Evolutionary conservation across 1,140 invertebrate genomes (phyloP), one percentile per base, ranked within the genome.

Genomic region (Parasteatoda tepidariorum): DNA sequence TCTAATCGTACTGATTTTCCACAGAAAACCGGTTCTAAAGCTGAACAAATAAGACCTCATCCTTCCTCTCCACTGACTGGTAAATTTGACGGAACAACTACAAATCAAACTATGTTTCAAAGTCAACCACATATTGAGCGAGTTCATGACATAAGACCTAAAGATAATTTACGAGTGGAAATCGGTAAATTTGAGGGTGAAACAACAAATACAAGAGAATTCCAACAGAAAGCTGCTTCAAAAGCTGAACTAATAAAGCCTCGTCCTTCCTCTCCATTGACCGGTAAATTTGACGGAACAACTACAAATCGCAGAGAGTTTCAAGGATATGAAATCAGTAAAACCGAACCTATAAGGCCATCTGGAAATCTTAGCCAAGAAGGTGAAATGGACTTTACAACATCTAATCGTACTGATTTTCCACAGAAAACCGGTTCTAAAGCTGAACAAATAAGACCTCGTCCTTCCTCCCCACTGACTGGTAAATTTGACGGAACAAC

Each of bases 371-470:
- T 84, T 24, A 30, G 61, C 28, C 73, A 89, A 64, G 86, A 86
- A 18, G 89, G 89, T 1, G 87, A 87, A 24, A 88, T 90, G 85
- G 89, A 89, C 28, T 84, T 86, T 48, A 86, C 87, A 38, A 90
- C 89, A 18, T 89, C 89, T 4, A 86, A 87, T 83, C 33, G 59
- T 15, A 59, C 26, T 13, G 55, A 74, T 22, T 84, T 68, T 31
- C 34, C 28, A 59, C 71, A 68, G 2, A 75, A 73, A 41, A 73
- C 68, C 7, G 55, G 38, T 6, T 67, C 71, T 55, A 71, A 66
- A 67, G 31, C 73, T 18, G 33, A 57, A 9, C 68, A 73, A 18
- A 41, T 83, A 54, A 22, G 48, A 67, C 82, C 70, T 3, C 26
- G 13, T 5, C 31, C 70, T n/a, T 18, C 74, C 0, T 74, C 71